Base-by-base conservation (phyloP, 2,888 invertebrate genomes). In the Gryllus longicercus region DNA sequence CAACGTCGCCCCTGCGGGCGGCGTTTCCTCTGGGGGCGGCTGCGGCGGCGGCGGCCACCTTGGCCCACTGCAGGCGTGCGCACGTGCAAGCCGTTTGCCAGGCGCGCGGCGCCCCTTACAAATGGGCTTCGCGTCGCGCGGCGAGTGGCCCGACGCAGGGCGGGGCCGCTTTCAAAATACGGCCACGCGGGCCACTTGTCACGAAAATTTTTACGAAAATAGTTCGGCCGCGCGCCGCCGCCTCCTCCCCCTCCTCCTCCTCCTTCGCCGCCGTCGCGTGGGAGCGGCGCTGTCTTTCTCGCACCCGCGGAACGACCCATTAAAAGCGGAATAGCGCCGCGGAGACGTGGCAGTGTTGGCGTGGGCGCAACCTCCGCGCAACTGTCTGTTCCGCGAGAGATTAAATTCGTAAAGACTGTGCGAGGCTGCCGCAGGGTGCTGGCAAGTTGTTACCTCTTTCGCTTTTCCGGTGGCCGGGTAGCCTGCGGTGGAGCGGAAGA, bases 131-230 rank as follows among this genome's bases (percentile, higher is more conserved):
- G n/a, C 63, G 63, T 63, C 63, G 63, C 63, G 63, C 14, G n/a
- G 63, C n/a, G 63, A 63, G 4, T 5, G 63, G 16, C 16, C 16
- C 63, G 16, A 63, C 16, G 63, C 16, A 14, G 63, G 63, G 63
- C 63, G 63, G 63, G 63, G 63, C 63, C 63, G 63, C 16, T 18
- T 63, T 63, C 63, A 63, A 12, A 63, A 63, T 10, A 63, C 63
- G 14, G 63, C 63, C 63, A 63, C 63, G 63, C 63, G 63, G n/a
- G 63, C 63, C 63, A 63, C 63, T 63, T 63, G 63, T 63, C 63
- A 63, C 38, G 38, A 1, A 16, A 8, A 14, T 12, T 63, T 63
- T 63, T 12, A 18, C 63, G n/a, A 63, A 63, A 63, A 63, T 63
- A 63, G 14, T 38, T 38, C 8, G 38, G 8, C 5, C 38, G 38